Evolutionary conservation across 2,888 invertebrate genomes (phyloP).

Genomic region (Automeris io): DNA sequence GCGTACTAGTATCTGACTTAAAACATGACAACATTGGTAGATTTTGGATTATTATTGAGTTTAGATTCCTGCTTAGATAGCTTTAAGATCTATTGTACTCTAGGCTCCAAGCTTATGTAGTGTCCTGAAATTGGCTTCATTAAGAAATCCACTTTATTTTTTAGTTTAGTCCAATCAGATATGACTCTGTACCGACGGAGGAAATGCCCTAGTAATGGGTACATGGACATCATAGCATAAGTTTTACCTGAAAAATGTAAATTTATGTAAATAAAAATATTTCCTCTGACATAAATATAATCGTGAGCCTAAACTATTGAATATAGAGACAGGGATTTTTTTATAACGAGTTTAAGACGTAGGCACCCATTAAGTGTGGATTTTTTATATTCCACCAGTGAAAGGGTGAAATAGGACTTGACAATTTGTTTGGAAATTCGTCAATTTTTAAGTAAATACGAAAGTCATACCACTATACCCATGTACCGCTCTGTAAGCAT

Average conservation of each 20-base stretch:
- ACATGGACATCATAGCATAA: constrained; percentile 19
- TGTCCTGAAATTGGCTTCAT: not conserved
- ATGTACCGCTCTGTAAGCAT: not conserved
- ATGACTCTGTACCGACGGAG: constrained; percentile 12
- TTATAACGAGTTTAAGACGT: not conserved
- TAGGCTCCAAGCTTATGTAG: too few species aligned
- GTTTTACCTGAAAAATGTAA: constrained; percentile 8
- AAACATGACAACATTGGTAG: too few species aligned
- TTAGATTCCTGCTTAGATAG: too few species aligned
- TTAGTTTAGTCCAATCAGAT: constrained; percentile 6
- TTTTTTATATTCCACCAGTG: not conserved
- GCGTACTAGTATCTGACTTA: too few species aligned
- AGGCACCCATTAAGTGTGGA: not conserved
- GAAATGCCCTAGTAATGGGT: constrained; percentile 15
- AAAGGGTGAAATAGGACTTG: not conserved
- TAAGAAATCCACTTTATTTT: not conserved
- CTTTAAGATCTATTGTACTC: too few species aligned
- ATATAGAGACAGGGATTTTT: not conserved
- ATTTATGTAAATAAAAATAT: not conserved
- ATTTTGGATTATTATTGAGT: too few species aligned
- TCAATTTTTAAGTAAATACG: too few species aligned
- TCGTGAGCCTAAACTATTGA: not conserved
- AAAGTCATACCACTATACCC: too few species aligned
- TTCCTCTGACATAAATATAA: not conserved
- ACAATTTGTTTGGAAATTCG: not conserved